Evolutionary conservation across 2,113 vertebrate genomes (phyloP).

Genomic region (Aegotheles bennettii): DNA sequence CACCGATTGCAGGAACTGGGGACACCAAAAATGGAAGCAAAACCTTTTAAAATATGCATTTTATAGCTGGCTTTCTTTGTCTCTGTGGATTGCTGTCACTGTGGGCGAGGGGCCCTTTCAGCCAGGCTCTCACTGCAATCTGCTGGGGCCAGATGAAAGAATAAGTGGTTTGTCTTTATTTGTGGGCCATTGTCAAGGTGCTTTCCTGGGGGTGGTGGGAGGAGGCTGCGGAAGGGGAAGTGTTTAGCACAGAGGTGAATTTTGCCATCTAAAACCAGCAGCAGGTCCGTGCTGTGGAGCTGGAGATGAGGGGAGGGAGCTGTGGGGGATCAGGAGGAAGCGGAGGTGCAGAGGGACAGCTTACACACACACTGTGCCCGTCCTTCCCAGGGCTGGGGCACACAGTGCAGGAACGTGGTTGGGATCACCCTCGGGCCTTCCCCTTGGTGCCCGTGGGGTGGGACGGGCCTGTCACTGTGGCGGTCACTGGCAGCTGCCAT

Average conservation of each 20-base stretch:
- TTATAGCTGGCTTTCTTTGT: neutral
- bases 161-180: neutral
- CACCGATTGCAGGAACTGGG: rapidly evolving
- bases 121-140: neutral
- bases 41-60: neutral
- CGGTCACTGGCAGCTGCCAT: rapidly evolving
- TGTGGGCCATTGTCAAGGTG: neutral
- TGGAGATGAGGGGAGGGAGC: neutral
- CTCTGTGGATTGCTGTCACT: neutral
- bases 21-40: neutral
- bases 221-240: neutral
- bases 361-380: rapidly evolving
- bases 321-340: neutral
- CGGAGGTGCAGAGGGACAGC: neutral
- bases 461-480: neutral
- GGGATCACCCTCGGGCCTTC: neutral
- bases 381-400: neutral
- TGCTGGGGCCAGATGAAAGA: neutral
- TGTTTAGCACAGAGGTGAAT: neutral
- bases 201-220: neutral
- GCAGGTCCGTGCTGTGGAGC: neutral
- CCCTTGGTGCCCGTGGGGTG: neutral
- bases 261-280: neutral
- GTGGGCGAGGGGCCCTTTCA: constrained; percentile 14
- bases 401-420: rapidly evolving